Base-by-base conservation (phyloP, 2,888 invertebrate species). In the Pimpla rufipes region DNA sequence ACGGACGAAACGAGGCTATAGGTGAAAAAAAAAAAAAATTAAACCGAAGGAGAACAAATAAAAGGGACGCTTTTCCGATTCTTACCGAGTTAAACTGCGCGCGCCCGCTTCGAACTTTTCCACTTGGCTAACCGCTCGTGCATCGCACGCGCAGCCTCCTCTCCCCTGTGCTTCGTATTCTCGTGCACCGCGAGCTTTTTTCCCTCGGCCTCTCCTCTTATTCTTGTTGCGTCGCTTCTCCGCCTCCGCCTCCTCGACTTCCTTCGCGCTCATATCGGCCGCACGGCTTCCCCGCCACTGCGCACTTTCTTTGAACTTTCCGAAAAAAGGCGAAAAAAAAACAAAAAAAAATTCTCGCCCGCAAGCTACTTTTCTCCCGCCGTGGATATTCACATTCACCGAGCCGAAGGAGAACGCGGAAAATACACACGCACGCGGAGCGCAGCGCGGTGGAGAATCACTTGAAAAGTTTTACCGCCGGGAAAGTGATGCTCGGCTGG, bases 71-170 rank as follows among this genome's bases (percentile, higher is more conserved):
- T 45, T 70, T 71, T 75, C 85, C 79, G 87, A 87, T 88, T 88
- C 86, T 85, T 85, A 79, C 84, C 76, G 81, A 86, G 86, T 90
- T 88, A 88, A 90, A 90, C 87, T 88, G 87, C 84, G 74, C 78
- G 86, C 78, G 86, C 87, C 78, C 77, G 81, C 82, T 80, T 85
- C 75, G 85, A 89, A 90, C 88, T 89, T 90, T 90, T 88, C 88
- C 86, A 89, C 85, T 86, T 80, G 83, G 82, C 78, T 87, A 88
- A 81, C 84, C 81, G 73, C 78, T 73, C 59, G n/a, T 59, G 35
- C 35, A 59, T 59, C 7, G 35, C 57, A 13, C 29, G 23, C 29
- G 13, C 57, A 16, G n/a, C 59, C 45, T 16, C n/a, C 6, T 55
- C 64, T 79, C 57, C n/a, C n/a, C n/a, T n/a, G 59, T 50, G 62